Evolutionary conservation across 2,888 invertebrate genomes (phyloP), one percentile per base, ranked within the genome.

Genomic region (Timema podura): DNA sequence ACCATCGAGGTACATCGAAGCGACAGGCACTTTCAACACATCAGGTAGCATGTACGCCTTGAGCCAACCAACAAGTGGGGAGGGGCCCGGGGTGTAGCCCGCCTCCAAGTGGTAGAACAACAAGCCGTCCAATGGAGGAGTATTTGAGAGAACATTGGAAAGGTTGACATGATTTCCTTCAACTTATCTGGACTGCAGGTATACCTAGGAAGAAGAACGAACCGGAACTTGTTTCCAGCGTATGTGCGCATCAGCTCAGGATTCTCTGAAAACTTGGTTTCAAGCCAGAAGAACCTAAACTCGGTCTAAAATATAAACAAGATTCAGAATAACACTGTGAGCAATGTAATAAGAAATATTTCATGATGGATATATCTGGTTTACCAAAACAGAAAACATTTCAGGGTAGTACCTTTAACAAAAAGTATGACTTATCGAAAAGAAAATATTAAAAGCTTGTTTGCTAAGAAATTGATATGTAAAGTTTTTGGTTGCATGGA

Each of bases 41-140:
- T 96, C 95, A 0, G 89, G 87, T 10, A 96, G 78, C 96, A 97
- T 96, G 79, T 86, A 95, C 0, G 92, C 87, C 78, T 91, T 95
- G 3, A 98, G 82, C 98, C 98, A 98, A 1, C 91, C 91, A 1
- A 96, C 95, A 9, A 98, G 82, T 0, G 98, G 96, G 0, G 95
- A 94, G 65, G 85, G 81, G 3, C 93, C 95, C 68, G 88, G 83
- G 9, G 86, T 85, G 78, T 98, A 98, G 75, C 89, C 88, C 0
- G 90, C 88, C 72, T 88, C 85, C 76, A 90, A 91, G 81, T 98
- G 96, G 81, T 92, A 98, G 82, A 98, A 97, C 68, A 98, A 82
- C 54, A 96, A 79, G 0, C 98, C 98, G 80, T 98, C 97, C 69
- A 96, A 79, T 66, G 80, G 74, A 11, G 61, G 15, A 45, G 44